phyloP scores from a whole-genome alignment of 53 echinoderm and acorn worm genomes.

The Hippasteria phrygiana region DNA sequence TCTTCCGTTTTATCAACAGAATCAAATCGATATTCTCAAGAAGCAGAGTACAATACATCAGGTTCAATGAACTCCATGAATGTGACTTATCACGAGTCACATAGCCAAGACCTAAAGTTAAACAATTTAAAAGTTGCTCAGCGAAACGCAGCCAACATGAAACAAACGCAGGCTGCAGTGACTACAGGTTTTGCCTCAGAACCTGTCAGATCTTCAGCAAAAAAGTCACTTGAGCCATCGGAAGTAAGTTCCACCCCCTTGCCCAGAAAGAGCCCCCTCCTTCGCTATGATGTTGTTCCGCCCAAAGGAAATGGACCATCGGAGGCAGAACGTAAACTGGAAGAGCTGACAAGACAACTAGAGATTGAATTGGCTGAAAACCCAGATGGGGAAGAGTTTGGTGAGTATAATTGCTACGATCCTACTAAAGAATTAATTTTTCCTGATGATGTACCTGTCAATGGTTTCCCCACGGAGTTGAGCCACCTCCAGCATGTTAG shows the following conservation, averaged over 20 bases:
- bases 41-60: constrained; percentile 1
- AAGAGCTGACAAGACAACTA: constrained; percentile 91
- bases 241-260: constrained; percentile 37
- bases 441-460: too few species aligned
- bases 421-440: too few species aligned
- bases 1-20: not conserved
- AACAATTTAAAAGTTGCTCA: constrained; percentile 9
- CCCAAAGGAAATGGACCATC: constrained; percentile 87
- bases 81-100: not conserved
- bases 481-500: too few species aligned
- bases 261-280: constrained; percentile 79
- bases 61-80: not conserved
- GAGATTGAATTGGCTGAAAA: constrained; percentile 94
- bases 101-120: not conserved
- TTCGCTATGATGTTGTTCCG: constrained; percentile 90
- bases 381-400: constrained; percentile 98
- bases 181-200: constrained; percentile 1
- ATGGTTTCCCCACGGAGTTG: too few species aligned
- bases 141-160: constrained; percentile 12
- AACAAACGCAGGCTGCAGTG: constrained; percentile 31
- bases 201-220: not conserved
- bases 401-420: too few species aligned
- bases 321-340: constrained; percentile 91
- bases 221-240: not conserved
- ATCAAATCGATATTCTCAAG: not conserved